Conservation (phyloP, 2,113 vertebrate species). For the Rostratula benghalensis region DNA sequence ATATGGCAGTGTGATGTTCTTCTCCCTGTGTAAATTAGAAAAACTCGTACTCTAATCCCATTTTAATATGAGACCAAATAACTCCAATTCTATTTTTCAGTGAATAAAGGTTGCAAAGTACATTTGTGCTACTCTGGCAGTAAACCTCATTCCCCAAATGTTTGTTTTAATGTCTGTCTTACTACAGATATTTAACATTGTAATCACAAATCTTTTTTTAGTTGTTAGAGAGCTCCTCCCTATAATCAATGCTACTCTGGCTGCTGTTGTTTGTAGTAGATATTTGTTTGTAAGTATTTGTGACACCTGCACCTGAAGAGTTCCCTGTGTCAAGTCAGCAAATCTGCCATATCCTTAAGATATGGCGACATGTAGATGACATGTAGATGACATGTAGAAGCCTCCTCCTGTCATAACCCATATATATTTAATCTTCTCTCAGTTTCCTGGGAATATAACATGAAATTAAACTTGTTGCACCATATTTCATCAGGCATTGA, state of each 20-base stretch:
- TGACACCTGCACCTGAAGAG: neutral
- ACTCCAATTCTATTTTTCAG: neutral
- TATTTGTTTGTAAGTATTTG: neutral
- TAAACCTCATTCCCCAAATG: neutral
- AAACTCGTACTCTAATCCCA: neutral
- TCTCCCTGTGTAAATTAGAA: neutral
- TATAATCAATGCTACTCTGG: rapidly evolving
- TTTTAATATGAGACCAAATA: neutral
- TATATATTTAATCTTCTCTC: neutral
- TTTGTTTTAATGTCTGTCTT: neutral
- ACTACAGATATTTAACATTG: neutral
- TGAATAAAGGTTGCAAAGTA: neutral
- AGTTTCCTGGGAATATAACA: neutral
- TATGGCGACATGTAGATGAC: neutral
- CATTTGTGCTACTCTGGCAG: neutral
- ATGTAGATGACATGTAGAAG: rapidly evolving
- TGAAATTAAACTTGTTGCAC: neutral
- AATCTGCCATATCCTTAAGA: neutral
- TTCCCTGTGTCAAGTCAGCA: neutral
- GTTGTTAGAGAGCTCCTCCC: neutral
- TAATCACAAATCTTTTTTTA: neutral
- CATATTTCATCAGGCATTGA: neutral
- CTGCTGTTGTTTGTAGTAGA: neutral
- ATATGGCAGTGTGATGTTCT: neutral
- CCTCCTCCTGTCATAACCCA: neutral